Evolutionary conservation across 2,888 invertebrate species (phyloP).

Genomic region (Monopis laevigella): DNA sequence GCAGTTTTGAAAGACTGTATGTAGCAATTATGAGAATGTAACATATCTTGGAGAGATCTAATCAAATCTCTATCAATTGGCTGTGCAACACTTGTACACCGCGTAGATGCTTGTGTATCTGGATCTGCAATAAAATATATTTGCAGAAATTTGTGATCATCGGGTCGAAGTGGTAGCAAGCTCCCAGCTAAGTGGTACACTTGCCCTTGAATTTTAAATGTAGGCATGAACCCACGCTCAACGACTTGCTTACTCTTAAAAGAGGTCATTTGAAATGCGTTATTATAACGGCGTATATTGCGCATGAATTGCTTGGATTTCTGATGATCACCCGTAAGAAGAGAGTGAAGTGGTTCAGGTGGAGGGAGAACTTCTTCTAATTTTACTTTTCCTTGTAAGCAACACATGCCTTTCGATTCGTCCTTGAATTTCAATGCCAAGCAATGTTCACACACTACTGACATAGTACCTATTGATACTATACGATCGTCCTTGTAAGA

Average conservation of each 20-base stretch:
- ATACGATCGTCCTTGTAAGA: conserved; percentile 22
- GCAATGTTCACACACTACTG: conserved; percentile 28
- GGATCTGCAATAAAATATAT: neutral
- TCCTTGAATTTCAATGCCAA: conserved; percentile 6
- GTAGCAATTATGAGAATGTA: too few species aligned
- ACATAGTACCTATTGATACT: too few species aligned
- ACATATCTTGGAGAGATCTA: too few species aligned
- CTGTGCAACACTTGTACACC: too few species aligned
- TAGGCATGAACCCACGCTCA: conserved; percentile 24
- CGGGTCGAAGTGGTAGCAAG: neutral
- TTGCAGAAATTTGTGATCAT: neutral
- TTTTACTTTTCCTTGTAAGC: conserved; percentile 35
- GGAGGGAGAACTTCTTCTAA: too few species aligned
- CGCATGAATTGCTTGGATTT: conserved; percentile 25
- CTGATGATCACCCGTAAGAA: conserved; percentile 22
- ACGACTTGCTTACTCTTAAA: conserved; percentile 26
- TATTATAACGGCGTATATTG: conserved; percentile 22
- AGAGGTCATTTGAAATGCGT: conserved; percentile 27
- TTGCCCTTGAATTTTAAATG: conserved; percentile 20
- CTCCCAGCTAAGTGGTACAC: neutral
- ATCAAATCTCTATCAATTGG: too few species aligned
- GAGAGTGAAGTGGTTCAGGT: conserved; percentile 30
- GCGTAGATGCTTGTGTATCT: neutral
- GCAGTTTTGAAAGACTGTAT: too few species aligned
- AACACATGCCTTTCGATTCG: conserved; percentile 37